These are phyloP conservation scores for Umimayanthus chanpuru DNA, from an alignment of 92 coral and sea anemone species.

Conservation along the genomic window DNA sequence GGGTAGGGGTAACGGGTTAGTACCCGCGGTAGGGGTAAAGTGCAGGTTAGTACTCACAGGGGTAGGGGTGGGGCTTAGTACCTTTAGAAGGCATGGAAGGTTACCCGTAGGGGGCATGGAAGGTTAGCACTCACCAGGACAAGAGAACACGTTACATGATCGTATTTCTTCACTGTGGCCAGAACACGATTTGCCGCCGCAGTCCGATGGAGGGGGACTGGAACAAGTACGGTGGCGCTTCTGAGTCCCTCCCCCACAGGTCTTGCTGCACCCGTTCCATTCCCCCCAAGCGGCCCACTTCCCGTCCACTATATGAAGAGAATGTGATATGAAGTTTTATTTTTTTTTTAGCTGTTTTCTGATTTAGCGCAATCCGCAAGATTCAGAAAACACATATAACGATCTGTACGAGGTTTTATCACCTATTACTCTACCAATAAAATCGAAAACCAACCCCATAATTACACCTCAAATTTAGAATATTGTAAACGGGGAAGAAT, in stretches of 20 bases:
- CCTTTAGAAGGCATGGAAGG: not conserved
- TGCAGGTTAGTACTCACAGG: not conserved
- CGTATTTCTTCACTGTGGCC: not conserved
- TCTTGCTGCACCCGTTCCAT: conserved; percentile 2
- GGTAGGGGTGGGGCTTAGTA: not conserved
- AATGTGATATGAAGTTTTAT: not conserved
- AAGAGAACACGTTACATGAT: not conserved
- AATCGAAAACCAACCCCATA: no score
- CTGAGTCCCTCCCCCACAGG: not conserved
- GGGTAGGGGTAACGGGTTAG: not conserved
- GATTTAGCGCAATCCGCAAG: no score
- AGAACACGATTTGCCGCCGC: not conserved
- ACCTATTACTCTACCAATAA: no score
- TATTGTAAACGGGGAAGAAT: no score
- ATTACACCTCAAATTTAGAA: no score
- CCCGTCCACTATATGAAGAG: not conserved
- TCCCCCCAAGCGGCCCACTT: not conserved
- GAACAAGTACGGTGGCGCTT: conserved; percentile 3
- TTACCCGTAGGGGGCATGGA: no score
- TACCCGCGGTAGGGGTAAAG: no score
- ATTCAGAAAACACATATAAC: no score
- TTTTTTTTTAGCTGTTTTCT: not conserved
- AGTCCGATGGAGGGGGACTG: not conserved
- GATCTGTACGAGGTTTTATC: no score
- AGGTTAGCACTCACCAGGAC: not conserved